Evolutionary conservation across 1,140 invertebrate genomes (phyloP).

Genomic region (Bactericera cockerelli): DNA sequence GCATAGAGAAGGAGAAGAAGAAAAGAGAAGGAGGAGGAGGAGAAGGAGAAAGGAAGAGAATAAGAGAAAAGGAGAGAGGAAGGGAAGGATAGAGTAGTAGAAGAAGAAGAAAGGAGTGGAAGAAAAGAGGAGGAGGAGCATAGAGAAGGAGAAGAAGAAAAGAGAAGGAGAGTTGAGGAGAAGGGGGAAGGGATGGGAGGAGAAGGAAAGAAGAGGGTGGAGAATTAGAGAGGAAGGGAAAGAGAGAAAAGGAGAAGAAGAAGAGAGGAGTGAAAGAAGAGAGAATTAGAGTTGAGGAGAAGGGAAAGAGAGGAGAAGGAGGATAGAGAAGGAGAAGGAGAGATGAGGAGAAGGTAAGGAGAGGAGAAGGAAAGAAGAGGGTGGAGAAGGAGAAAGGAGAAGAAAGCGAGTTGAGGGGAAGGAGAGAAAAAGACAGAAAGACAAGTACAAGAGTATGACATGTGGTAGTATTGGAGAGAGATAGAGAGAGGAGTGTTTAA

Average conservation of each 20-base stretch:
- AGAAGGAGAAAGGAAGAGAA: neutral
- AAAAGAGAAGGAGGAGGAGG: neutral
- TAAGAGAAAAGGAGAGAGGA: neutral
- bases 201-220: too few species aligned
- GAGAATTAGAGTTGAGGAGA: too few species aligned
- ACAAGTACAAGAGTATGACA: too few species aligned
- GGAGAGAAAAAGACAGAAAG: too few species aligned
- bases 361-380: neutral
- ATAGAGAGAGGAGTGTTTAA: too few species aligned
- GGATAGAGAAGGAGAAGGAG: neutral
- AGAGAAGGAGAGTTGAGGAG: neutral
- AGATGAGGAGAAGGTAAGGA: neutral
- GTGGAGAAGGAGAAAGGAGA: neutral
- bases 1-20: neutral
- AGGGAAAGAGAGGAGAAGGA: neutral
- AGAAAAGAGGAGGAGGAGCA: too few species aligned
- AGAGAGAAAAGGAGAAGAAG: neutral
- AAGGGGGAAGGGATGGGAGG: neutral
- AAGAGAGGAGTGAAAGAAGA: neutral
- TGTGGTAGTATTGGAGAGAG: too few species aligned
- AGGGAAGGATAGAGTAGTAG: neutral
- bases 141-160: neutral
- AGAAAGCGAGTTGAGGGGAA: too few species aligned
- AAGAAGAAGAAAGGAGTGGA: neutral
- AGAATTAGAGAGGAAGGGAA: too few species aligned